These are phyloP conservation scores for Neopipo cinnamomea DNA, from an alignment of 2,113 vertebrate species.

Conservation along the genomic window DNA sequence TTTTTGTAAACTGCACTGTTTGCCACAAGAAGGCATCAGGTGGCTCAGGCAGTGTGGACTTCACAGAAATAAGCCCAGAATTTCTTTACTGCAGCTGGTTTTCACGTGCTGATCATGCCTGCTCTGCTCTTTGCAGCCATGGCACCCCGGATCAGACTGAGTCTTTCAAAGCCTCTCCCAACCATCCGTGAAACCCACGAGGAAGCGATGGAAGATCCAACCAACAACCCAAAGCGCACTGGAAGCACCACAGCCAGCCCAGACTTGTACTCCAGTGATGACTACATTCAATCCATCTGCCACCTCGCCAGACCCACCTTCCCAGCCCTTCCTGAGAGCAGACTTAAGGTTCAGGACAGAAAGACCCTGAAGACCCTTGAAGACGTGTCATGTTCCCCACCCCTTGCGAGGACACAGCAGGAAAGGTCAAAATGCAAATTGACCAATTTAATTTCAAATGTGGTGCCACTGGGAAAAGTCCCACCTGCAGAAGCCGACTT, in stretches of 20 bases:
- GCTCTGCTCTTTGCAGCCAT: constrained; percentile 72
- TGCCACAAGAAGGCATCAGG: neutral
- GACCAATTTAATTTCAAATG: neutral
- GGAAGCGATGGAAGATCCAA: constrained; percentile 70
- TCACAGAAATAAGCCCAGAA: neutral
- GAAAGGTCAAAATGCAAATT: neutral
- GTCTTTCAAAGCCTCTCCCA: constrained; percentile 77
- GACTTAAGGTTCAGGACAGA: neutral
- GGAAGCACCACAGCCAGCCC: neutral
- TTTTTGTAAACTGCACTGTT: neutral
- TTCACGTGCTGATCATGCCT: neutral
- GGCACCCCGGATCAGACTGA: constrained; percentile 76
- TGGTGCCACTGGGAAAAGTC: neutral
- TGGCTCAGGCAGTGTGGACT: neutral
- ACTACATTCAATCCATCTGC: constrained; percentile 87
- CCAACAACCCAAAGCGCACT: constrained; percentile 36
- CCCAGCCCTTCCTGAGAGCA: constrained; percentile 42
- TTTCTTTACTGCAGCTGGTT: neutral
- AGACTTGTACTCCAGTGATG: constrained; percentile 65
- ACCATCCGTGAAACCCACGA: constrained; percentile 80
- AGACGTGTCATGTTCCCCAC: neutral
- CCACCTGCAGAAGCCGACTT: neutral
- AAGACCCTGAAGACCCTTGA: constrained; percentile 16
- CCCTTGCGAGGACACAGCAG: neutral
- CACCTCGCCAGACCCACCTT: constrained; percentile 84